phyloP scores from a whole-genome alignment of 2,797 vertebrate genomes.

The Lepilemur septentrionalis region DNA sequence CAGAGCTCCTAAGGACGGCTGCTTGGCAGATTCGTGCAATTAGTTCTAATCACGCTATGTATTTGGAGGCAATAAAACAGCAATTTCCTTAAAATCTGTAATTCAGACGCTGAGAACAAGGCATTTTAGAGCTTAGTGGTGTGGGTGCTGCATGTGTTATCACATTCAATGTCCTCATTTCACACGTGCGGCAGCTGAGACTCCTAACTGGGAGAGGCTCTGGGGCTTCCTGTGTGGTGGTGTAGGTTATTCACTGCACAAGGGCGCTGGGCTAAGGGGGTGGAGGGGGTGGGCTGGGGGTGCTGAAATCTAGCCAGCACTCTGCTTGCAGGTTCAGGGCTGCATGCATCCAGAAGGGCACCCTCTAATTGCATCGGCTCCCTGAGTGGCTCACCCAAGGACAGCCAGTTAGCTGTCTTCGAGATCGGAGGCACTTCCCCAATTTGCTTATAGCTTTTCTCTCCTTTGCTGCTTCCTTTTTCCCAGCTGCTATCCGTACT shows the following conservation, averaged over 20 bases:
- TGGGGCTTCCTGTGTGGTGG: neutral
- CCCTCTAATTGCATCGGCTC: neutral
- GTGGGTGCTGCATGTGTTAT: conserved; percentile 55
- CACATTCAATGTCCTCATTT: conserved; percentile 20
- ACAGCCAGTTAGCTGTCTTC: no score
- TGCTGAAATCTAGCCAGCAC: neutral
- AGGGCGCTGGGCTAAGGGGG: neutral
- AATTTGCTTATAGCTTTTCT: neutral
- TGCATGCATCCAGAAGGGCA: neutral
- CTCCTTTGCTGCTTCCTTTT: neutral
- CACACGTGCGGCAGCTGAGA: neutral
- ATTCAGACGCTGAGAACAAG: conserved; percentile 73
- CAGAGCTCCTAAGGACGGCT: conserved; percentile 62
- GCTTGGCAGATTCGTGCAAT: conserved; percentile 72
- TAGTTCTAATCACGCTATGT: conserved; percentile 71
- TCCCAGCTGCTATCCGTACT: neutral
- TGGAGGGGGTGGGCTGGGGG: neutral
- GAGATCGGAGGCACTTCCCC: neutral
- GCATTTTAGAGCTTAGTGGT: conserved; percentile 55
- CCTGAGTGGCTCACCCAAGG: neutral
- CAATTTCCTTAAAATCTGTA: conserved; percentile 76
- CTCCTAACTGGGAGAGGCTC: neutral
- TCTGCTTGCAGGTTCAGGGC: neutral
- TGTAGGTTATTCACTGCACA: neutral
- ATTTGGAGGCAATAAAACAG: conserved; percentile 77